Percentiles rank a stretch among this genome's conserved stretches.
Conservation (phyloP, 35 echinoderm and acorn worm species). For the Stichopus chloronotus region DNA sequence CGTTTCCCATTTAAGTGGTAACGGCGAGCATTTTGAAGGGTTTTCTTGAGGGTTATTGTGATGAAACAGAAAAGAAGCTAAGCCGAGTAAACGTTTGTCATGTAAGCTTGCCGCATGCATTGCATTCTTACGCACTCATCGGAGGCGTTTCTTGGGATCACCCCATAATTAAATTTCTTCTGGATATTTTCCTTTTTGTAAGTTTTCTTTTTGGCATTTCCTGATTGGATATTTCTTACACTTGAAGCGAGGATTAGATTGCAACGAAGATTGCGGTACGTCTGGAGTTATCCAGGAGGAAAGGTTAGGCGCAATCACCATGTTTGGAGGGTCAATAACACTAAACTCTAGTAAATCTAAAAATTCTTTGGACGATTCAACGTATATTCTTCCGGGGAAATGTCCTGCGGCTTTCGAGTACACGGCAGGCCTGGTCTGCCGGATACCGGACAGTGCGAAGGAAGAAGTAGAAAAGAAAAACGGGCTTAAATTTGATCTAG, state of each 20-base stretch:
- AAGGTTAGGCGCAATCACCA: slow-evolving; percentile 12
- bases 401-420: slow-evolving; percentile 64
- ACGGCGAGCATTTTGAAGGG: neutral
- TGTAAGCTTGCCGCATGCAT: slow-evolving; percentile 18
- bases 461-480: slow-evolving; percentile 59
- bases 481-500: slow-evolving; percentile 76
- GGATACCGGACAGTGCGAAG: slow-evolving; percentile 89
- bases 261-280: neutral
- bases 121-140: neutral
- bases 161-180: neutral
- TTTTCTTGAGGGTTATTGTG: neutral
- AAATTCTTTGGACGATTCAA: slow-evolving; percentile 47
- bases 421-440: slow-evolving; percentile 74
- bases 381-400: slow-evolving; percentile 39
- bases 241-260: neutral
- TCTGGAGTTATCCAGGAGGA: slow-evolving; percentile 9
- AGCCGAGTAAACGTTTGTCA: slow-evolving; percentile 39
- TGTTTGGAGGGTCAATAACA: slow-evolving; percentile 66
- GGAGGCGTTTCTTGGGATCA: neutral
- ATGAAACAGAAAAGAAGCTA: slow-evolving; percentile 31
- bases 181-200: neutral
- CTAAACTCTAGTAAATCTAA: slow-evolving; percentile 63
- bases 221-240: neutral
- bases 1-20: slow-evolving; percentile 2
- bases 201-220: neutral